Percentiles rank a stretch among this genome's conserved stretches.
These are phyloP conservation scores for Diplodus sargus DNA, from an alignment of 2,797 vertebrate species.

Conservation along the genomic window DNA sequence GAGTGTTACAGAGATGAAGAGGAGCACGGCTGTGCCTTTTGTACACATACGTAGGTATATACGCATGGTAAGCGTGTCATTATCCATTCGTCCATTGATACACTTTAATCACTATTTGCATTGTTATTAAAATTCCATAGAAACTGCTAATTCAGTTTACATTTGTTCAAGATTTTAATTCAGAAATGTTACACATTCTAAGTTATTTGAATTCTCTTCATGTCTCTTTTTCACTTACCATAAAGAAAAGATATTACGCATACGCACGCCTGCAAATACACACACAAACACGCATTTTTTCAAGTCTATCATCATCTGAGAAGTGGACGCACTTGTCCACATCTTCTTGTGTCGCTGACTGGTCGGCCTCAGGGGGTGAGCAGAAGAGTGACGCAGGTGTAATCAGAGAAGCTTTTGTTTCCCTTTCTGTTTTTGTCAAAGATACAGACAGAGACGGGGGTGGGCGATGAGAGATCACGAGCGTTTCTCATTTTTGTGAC, in stretches of 20 bases:
- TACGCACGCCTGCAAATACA: neutral
- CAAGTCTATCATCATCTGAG: neutral
- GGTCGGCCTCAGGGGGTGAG: slow-evolving; percentile 8
- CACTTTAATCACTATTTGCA: neutral
- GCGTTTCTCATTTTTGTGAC: slow-evolving; percentile 5
- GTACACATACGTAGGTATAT: neutral
- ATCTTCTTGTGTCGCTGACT: slow-evolving; percentile 3
- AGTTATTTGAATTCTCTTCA: neutral
- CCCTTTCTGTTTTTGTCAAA: slow-evolving; percentile 3
- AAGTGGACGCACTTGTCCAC: neutral
- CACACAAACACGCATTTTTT: neutral
- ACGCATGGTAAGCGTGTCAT: no score
- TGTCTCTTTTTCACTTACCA: neutral
- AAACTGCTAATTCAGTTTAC: no score
- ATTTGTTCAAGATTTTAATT: no score
- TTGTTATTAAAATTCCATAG: no score
- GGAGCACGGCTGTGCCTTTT: neutral
- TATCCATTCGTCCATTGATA: no score
- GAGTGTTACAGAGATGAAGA: slow-evolving; percentile 23
- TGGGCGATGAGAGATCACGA: neutral
- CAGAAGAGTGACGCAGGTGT: slow-evolving; percentile 29
- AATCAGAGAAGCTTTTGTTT: slow-evolving; percentile 47
- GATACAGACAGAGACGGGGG: neutral
- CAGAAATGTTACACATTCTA: no score
- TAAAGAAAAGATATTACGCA: neutral